These are phyloP conservation scores for Enteromius viviparus DNA, from an alignment of 2,797 vertebrate genomes.

Conservation along the genomic window DNA sequence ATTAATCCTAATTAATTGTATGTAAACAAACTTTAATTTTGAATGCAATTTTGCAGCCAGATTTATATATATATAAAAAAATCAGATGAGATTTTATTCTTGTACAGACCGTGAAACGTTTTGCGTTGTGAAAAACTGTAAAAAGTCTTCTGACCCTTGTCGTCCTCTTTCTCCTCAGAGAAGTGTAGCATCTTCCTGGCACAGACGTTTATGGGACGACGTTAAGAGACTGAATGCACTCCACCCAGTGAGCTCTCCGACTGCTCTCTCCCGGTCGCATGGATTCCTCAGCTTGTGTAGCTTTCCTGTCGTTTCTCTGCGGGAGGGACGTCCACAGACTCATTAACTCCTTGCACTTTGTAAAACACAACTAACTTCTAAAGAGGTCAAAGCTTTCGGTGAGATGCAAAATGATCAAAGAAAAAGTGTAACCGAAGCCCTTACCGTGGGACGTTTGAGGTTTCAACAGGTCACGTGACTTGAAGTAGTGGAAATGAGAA, in stretches of 20 bases:
- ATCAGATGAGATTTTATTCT: not conserved
- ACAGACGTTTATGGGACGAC: constrained; percentile 40
- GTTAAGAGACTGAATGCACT: constrained; percentile 74
- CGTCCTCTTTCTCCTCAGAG: constrained; percentile 63
- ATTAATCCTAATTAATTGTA: not conserved
- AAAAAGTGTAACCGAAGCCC: constrained; percentile 2
- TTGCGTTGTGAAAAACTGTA: not conserved
- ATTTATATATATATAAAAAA: not conserved
- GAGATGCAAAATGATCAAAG: constrained; percentile 9
- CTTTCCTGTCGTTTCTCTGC: constrained; percentile 53
- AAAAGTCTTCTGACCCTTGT: constrained; percentile 1
- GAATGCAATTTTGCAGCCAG: not conserved
- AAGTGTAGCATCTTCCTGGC: constrained; percentile 71
- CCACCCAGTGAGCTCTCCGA: constrained; percentile 57
- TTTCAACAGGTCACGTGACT: not conserved
- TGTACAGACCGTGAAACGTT: not conserved
- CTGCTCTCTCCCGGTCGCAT: constrained; percentile 63
- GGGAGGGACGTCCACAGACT: constrained; percentile 66
- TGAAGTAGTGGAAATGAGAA: not conserved
- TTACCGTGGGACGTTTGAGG: constrained; percentile 34
- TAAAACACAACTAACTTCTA: constrained; percentile 70
- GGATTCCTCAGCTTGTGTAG: constrained; percentile 50
- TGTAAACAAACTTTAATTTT: not conserved
- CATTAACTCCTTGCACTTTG: constrained; percentile 81
- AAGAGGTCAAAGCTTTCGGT: constrained; percentile 23